A percentile compares a stretch with the other conserved stretches of the same genome.
phyloP scores from a whole-genome alignment of 2,888 invertebrate genomes.

The Oscheius sp. region DNA sequence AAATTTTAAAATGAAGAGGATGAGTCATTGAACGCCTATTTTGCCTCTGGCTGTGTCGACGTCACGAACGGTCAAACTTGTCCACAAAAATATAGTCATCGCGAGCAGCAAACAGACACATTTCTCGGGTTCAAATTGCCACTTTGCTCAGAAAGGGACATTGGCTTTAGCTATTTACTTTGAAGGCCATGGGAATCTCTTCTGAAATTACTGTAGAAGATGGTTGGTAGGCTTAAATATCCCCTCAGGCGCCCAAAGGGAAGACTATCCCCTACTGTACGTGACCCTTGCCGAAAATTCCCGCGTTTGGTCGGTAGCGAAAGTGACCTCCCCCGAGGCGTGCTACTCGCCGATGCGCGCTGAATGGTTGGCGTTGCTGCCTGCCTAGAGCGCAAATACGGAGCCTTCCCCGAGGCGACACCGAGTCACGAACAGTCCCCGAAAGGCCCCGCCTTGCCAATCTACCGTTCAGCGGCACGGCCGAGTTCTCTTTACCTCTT shows the following conservation, averaged over 20 bases:
- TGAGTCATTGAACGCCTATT: not conserved
- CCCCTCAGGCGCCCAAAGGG: not conserved
- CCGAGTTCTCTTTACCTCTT: not conserved
- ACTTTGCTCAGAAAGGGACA: not conserved
- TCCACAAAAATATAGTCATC: not conserved
- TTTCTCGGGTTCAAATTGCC: not conserved
- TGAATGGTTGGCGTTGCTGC: constrained; percentile 26
- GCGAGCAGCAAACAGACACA: too few relatives aligned
- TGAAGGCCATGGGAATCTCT: not conserved
- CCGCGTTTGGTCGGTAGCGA: not conserved
- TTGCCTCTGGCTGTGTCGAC: too few relatives aligned
- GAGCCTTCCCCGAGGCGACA: constrained; percentile 22
- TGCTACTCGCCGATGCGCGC: constrained; percentile 18
- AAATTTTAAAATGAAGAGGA: too few relatives aligned
- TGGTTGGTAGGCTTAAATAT: not conserved
- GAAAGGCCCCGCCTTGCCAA: constrained; percentile 16
- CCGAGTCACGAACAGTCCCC: constrained; percentile 20
- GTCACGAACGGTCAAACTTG: not conserved
- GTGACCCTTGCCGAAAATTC: not conserved
- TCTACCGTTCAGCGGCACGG: not conserved
- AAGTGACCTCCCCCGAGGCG: constrained; percentile 21
- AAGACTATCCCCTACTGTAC: not conserved
- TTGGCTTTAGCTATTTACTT: not conserved
- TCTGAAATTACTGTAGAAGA: too few relatives aligned
- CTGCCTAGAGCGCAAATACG: constrained; percentile 10